phyloP scores from a whole-genome alignment of 1,140 invertebrate genomes.

The Papilio helenus region DNA sequence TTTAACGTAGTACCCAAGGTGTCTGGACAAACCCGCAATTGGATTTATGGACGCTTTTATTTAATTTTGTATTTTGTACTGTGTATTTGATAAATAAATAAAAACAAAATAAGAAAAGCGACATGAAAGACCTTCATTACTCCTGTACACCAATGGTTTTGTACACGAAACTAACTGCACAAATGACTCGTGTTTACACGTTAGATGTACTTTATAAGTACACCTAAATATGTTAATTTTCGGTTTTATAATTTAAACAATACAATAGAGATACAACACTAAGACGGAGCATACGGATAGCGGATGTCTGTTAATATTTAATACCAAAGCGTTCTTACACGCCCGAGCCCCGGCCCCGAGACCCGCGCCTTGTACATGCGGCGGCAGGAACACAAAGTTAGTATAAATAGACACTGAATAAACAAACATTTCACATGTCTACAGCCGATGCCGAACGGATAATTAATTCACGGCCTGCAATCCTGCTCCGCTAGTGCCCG shows the following conservation, averaged over 20 bases:
- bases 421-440: conserved; percentile 23
- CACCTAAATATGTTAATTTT: not conserved
- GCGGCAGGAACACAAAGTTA: not conserved
- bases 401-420: conserved; percentile 17
- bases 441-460: not conserved
- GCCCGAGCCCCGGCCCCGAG: not conserved
- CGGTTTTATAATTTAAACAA: not conserved
- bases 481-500: not conserved
- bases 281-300: not conserved
- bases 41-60: too few species aligned
- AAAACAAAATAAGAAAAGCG: not conserved
- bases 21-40: too few species aligned
- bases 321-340: not conserved
- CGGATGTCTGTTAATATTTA: conserved; percentile 15
- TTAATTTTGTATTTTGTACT: too few species aligned
- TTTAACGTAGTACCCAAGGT: too few species aligned
- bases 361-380: not conserved
- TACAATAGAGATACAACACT: not conserved
- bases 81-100: too few species aligned
- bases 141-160: not conserved
- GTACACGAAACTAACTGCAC: not conserved
- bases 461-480: conserved; percentile 19
- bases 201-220: not conserved
- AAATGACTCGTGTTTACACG: not conserved
- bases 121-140: not conserved